Percentiles rank a stretch among this genome's conserved stretches.
Evolutionary conservation across 2,113 vertebrate genomes (phyloP).

Genomic region (Perca flavescens): DNA sequence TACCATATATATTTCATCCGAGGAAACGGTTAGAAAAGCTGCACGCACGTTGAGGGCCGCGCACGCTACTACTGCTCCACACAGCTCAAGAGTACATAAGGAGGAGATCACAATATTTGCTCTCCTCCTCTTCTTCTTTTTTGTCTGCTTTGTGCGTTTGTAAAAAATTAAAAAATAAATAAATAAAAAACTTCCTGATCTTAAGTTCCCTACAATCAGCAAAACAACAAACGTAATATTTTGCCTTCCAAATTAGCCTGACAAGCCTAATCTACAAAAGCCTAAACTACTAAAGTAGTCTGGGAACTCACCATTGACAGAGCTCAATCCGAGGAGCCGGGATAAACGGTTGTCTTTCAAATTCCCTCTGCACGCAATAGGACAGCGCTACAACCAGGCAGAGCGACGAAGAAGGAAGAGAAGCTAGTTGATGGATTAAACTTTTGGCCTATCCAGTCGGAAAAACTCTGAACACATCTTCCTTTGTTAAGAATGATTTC

Average conservation of each 20-base stretch:
- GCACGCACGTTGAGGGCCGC: not conserved
- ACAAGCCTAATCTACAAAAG: too few species aligned
- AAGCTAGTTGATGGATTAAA: too few species aligned
- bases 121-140: not conserved
- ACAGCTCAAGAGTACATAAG: not conserved
- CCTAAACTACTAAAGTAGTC: too few species aligned
- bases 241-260: not conserved
- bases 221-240: not conserved
- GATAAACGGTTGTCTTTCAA: too few species aligned
- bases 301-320: too few species aligned
- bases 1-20: constrained; percentile 51
- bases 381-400: too few species aligned
- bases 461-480: too few species aligned
- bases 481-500: too few species aligned
- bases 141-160: not conserved
- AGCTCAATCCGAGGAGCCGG: too few species aligned
- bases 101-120: not conserved
- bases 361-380: too few species aligned
- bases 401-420: too few species aligned
- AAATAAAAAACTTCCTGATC: not conserved
- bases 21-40: constrained; percentile 25
- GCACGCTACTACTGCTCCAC: constrained; percentile 3
- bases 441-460: too few species aligned
- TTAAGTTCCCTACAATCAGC: constrained; percentile 3
- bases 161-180: not conserved